These are phyloP conservation scores for Pollachius pollachius DNA, from an alignment of 2,113 vertebrate species.

Conservation along the genomic window DNA sequence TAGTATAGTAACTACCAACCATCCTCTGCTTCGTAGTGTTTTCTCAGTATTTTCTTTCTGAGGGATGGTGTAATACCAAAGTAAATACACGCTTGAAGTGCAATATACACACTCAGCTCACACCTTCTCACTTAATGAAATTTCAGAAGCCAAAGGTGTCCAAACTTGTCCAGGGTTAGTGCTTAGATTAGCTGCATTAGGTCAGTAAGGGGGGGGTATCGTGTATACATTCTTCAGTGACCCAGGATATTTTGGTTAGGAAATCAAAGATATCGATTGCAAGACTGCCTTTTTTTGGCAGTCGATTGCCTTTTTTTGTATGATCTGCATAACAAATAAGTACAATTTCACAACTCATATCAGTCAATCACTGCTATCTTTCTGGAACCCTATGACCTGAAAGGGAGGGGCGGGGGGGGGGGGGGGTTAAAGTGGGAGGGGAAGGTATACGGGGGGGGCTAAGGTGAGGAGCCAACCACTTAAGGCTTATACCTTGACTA, in stretches of 20 bases:
- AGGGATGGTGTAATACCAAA: slow-evolving; percentile 13
- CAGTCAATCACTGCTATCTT: too few species aligned
- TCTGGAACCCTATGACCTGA: slow-evolving; percentile 44
- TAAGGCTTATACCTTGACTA: slow-evolving; percentile 38
- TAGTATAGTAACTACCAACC: slow-evolving; percentile 17
- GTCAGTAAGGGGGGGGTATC: background rate
- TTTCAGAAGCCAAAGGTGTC: slow-evolving; percentile 52
- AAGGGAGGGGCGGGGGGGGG: slow-evolving; percentile 24
- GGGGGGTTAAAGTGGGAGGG: slow-evolving; percentile 24
- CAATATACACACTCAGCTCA: slow-evolving; percentile 19
- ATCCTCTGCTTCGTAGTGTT: slow-evolving; percentile 9
- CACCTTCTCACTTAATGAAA: slow-evolving; percentile 43
- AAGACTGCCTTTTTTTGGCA: too few species aligned
- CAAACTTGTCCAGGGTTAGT: slow-evolving; percentile 50
- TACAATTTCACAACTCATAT: too few species aligned
- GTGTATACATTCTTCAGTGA: too few species aligned
- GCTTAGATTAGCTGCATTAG: background rate
- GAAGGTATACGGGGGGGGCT: slow-evolving; percentile 45
- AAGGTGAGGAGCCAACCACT: slow-evolving; percentile 55
- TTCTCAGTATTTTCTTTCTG: too few species aligned
- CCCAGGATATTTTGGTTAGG: too few species aligned
- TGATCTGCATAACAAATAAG: too few species aligned
- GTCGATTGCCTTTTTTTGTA: too few species aligned
- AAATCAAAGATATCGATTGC: too few species aligned
- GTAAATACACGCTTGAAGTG: slow-evolving; percentile 1